phyloP scores from a whole-genome alignment of 2,797 vertebrate species.

The Pipistrellus pygmaeus region DNA sequence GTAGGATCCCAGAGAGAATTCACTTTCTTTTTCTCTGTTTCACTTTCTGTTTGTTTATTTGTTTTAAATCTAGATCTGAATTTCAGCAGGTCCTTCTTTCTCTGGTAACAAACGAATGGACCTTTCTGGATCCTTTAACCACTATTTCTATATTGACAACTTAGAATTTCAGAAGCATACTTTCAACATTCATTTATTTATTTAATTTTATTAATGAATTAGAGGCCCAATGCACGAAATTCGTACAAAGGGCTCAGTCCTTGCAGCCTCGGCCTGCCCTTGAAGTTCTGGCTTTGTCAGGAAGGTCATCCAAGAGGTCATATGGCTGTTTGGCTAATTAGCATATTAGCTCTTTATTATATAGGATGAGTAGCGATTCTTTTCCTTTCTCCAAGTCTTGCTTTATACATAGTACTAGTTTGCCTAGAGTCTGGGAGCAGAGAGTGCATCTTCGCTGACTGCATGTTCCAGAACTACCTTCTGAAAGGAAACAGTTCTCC shows the following conservation, averaged over 20 bases:
- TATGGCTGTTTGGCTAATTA: too few relatives aligned
- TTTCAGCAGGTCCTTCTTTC: slow-evolving; percentile 20
- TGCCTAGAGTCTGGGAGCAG: slow-evolving; percentile 1
- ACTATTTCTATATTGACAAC: background rate
- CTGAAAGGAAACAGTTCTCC: slow-evolving; percentile 26
- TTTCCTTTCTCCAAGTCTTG: slow-evolving; percentile 22
- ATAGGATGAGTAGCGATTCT: background rate
- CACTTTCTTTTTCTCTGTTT: background rate
- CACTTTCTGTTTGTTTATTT: background rate
- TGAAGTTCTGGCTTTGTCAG: too few relatives aligned
- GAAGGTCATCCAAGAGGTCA: too few relatives aligned
- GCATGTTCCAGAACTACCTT: background rate
- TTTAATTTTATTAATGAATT: slow-evolving; percentile 51
- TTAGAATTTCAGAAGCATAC: slow-evolving; percentile 17
- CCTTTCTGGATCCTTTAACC: slow-evolving; percentile 10
- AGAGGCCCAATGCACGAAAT: too few relatives aligned
- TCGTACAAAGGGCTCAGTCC: too few relatives aligned
- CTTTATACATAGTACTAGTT: background rate
- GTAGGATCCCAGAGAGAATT: background rate
- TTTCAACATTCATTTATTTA: background rate
- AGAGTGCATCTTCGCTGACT: background rate
- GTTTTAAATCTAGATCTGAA: slow-evolving; percentile 15
- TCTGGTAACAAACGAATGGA: slow-evolving; percentile 4
- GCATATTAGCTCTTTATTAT: too few relatives aligned
- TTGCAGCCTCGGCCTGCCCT: too few relatives aligned